A percentile compares a stretch with the other conserved stretches of the same genome.
These are phyloP conservation scores for Triops cancriformis DNA, from an alignment of 1,140 invertebrate species.

Conservation along the genomic window DNA sequence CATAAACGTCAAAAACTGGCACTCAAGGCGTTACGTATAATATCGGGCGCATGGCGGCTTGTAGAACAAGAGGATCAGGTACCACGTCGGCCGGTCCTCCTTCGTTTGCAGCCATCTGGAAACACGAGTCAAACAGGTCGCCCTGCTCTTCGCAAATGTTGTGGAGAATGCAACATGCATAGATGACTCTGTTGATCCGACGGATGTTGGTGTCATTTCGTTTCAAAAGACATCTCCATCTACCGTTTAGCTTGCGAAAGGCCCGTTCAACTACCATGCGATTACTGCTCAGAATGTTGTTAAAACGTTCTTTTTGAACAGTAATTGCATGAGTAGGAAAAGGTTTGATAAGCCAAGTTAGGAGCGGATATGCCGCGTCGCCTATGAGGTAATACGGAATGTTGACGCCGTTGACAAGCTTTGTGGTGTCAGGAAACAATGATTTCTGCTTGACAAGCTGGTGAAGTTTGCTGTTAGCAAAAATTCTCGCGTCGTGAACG, in stretches of 20 bases:
- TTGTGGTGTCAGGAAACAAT: no score
- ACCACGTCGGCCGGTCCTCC: background rate
- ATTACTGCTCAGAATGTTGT: no score
- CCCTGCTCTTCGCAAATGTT: no score
- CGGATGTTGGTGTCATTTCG: background rate
- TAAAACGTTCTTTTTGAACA: background rate
- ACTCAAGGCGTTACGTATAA: background rate
- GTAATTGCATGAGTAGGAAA: background rate
- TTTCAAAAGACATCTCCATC: background rate
- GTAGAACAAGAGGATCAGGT: background rate
- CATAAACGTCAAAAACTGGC: background rate
- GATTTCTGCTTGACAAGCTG: no score
- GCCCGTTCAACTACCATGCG: no score
- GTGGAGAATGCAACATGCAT: no score
- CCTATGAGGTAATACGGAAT: no score
- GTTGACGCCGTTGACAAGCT: no score
- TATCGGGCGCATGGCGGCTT: background rate
- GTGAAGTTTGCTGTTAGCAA: no score
- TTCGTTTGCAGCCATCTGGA: no score
- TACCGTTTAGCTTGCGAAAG: background rate
- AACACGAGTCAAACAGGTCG: no score
- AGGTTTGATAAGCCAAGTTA: background rate
- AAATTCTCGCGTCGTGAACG: conserved; percentile 25
- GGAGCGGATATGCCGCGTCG: no score
- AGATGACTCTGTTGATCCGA: background rate